Percentiles rank a stretch among this genome's conserved stretches.
Evolutionary conservation across 2,888 invertebrate genomes (phyloP).

Genomic region (Tinea semifulvella): DNA sequence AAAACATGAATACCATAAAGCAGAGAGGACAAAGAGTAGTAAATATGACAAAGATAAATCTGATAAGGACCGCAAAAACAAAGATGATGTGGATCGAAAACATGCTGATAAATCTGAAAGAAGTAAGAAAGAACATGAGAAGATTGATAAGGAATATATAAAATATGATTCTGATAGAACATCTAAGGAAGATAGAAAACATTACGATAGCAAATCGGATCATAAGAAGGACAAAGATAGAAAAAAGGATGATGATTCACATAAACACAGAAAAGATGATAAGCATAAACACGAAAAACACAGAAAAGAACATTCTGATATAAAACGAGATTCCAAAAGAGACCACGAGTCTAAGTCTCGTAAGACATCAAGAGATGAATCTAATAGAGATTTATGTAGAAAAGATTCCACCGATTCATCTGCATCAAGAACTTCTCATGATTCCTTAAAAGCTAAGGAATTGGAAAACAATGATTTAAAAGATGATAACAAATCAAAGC

Average conservation of each 20-base stretch:
- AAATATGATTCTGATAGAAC: conserved; percentile 23
- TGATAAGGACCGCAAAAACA: conserved; percentile 39
- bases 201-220: conserved; percentile 47
- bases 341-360: conserved; percentile 45
- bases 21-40: conserved; percentile 39
- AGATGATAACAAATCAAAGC: conserved; percentile 43
- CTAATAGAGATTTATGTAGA: conserved; percentile 43
- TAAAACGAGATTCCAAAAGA: conserved; percentile 33
- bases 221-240: conserved; percentile 56
- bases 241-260: conserved; percentile 39
- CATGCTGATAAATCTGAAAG: conserved; percentile 32
- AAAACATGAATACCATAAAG: conserved; percentile 39
- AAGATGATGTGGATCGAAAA: conserved; percentile 33
- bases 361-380: conserved; percentile 55
- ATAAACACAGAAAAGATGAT: conserved; percentile 46
- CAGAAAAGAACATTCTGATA: conserved; percentile 42
- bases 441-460: conserved; percentile 49
- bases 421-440: conserved; percentile 53
- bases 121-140: conserved; percentile 27
- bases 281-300: conserved; percentile 53
- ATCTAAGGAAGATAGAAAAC: conserved; percentile 28
- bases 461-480: conserved; percentile 40
- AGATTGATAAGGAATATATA: conserved; percentile 27
- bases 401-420: conserved; percentile 63
- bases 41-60: conserved; percentile 39